Base-by-base conservation (phyloP, 2,888 invertebrate genomes). In the Sphaerophoria taeniata region DNA sequence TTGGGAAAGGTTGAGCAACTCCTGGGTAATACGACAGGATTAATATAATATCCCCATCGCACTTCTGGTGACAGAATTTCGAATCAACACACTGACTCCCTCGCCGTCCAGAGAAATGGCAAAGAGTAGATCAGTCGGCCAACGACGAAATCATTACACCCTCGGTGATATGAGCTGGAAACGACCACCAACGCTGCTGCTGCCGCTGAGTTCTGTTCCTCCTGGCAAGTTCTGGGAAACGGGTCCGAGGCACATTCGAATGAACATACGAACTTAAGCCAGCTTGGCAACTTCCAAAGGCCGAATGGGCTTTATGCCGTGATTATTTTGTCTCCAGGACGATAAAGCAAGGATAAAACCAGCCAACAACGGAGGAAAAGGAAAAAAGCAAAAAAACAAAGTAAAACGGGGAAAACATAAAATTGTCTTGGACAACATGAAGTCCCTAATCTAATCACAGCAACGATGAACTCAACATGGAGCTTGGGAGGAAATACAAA, bases 371-470 rank as follows among this genome's bases (percentile, higher is more conserved):
- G n/a, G n/a, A 60, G 34, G 33, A 49, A 43, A 71, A 6, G 43
- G 16, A 71, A 49, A 9, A 5, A 65, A 47, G 31, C 12, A 56
- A 33, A 9, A 33, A 45, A 16, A 65, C 7, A n/a, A 53, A 45
- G 12, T 14, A 43, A 47, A 49, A 47, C 36, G 36, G 39, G 16
- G 16, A 72, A 65, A 56, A 63, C 72, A 34, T 55, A 75, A 84
- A 75, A 80, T 80, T 80, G 72, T 73, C 76, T 81, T 85, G 81
- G 72, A 85, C 76, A 80, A 69, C 76, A 73, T 81, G 61, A 81
- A 85, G 76, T 85, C 81, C 81, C 70, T 85, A 85, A 85, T 85
- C 85, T 81, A 81, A 85, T 85, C 81, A 85, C 72, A 67, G 51
- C 76, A 81, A 81, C 67, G 72, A 72, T 63, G 80, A n/a, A n/a